These are phyloP conservation scores for Smutsia gigantea DNA, from an alignment of 2,797 vertebrate genomes.

Conservation along the genomic window DNA sequence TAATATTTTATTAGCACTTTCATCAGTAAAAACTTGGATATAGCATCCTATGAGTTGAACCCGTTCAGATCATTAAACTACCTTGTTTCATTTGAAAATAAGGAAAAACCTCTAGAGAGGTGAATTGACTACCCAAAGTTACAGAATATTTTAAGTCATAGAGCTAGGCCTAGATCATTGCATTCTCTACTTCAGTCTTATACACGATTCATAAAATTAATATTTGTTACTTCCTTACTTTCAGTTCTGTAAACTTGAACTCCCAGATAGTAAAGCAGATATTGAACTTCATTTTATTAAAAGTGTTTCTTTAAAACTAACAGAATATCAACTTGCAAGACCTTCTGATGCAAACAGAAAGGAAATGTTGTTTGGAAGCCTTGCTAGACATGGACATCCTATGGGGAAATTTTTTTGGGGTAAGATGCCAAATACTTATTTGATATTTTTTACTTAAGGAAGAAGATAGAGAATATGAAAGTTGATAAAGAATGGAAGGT, in stretches of 20 bases:
- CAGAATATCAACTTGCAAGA: slow-evolving; percentile 95
- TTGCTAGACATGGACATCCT: slow-evolving; percentile 94
- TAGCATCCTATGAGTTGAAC: neutral
- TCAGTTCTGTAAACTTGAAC: slow-evolving; percentile 43
- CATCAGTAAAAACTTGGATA: slow-evolving; percentile 23
- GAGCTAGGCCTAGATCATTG: neutral
- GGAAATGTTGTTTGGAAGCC: slow-evolving; percentile 96
- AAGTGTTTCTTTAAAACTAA: slow-evolving; percentile 66
- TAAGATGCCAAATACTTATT: slow-evolving; percentile 82
- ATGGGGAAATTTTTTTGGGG: slow-evolving; percentile 99
- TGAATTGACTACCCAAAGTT: neutral
- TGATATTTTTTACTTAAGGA: slow-evolving; percentile 55
- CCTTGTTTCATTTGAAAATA: slow-evolving; percentile 53
- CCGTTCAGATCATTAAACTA: slow-evolving; percentile 1
- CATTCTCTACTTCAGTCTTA: slow-evolving; percentile 13
- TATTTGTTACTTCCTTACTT: slow-evolving; percentile 49
- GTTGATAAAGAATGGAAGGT: slow-evolving; percentile 20
- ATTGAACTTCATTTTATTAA: slow-evolving; percentile 62
- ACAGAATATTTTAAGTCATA: neutral
- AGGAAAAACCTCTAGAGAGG: slow-evolving; percentile 10
- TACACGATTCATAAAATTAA: slow-evolving; percentile 19
- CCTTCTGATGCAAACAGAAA: slow-evolving; percentile 96
- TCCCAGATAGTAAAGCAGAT: slow-evolving; percentile 45
- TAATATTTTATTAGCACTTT: slow-evolving; percentile 37
- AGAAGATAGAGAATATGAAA: slow-evolving; percentile 22